phyloP scores from a whole-genome alignment of 1,140 invertebrate genomes.

The Leptinotarsa lineolata region DNA sequence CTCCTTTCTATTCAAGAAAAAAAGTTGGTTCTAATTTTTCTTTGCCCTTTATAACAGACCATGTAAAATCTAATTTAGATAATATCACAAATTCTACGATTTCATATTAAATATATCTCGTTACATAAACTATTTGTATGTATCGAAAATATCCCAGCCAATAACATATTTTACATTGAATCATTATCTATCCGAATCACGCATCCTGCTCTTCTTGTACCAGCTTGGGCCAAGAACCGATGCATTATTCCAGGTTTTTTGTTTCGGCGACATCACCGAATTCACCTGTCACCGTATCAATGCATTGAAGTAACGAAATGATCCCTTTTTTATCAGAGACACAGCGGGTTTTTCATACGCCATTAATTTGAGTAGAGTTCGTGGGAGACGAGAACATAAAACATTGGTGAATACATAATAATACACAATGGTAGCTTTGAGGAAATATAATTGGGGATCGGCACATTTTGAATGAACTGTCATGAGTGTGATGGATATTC shows the following conservation, averaged over 20 bases:
- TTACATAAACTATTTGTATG: neutral
- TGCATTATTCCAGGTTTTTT: neutral
- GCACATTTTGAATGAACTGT: too few species aligned
- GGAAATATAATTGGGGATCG: too few species aligned
- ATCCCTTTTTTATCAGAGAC: neutral
- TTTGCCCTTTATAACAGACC: too few species aligned
- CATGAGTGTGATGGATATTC: too few species aligned
- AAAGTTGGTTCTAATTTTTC: too few species aligned
- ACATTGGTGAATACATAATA: neutral
- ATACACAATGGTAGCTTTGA: too few species aligned
- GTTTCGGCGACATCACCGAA: conserved; percentile 1
- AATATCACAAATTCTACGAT: too few species aligned
- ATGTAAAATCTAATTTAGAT: too few species aligned
- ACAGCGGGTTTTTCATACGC: neutral
- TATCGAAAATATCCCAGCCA: neutral
- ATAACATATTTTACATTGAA: neutral
- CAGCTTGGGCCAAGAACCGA: neutral
- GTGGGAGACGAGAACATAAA: neutral
- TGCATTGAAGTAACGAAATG: neutral
- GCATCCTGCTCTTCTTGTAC: neutral
- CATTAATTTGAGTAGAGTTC: neutral
- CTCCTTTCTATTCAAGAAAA: too few species aligned
- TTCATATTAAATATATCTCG: too few species aligned
- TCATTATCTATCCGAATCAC: neutral
- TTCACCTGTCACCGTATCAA: neutral